These are phyloP conservation scores for Pachyseris speciosa DNA, from an alignment of 64 coral and sea anemone genomes.

Conservation along the genomic window DNA sequence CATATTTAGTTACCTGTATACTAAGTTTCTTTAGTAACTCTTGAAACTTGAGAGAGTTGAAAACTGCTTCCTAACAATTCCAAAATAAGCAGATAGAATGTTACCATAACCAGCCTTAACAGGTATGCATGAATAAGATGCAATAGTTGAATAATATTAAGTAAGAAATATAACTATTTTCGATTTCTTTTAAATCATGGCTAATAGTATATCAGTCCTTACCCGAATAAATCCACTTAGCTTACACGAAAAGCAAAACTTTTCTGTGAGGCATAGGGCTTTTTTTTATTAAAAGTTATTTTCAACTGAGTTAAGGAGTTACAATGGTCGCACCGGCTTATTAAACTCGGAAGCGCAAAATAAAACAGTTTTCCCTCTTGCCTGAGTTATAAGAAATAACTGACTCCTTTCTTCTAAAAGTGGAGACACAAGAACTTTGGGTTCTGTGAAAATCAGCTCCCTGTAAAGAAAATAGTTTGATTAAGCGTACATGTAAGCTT, in stretches of 20 bases:
- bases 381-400: slow-evolving; percentile 66
- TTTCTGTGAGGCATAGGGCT: too few relatives aligned
- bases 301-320: too few relatives aligned
- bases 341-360: not conserved
- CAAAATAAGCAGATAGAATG: not conserved
- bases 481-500: not conserved
- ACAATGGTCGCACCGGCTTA: too few relatives aligned
- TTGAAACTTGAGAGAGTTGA: slow-evolving; percentile 21
- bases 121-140: too few relatives aligned
- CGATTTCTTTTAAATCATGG: too few relatives aligned
- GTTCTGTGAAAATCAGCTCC: slow-evolving; percentile 88
- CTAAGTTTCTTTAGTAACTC: slow-evolving; percentile 54
- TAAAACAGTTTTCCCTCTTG: not conserved
- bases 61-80: slow-evolving; percentile 22
- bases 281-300: too few relatives aligned
- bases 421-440: slow-evolving; percentile 82
- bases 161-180: too few relatives aligned
- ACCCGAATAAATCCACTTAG: too few relatives aligned
- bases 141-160: too few relatives aligned
- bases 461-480: slow-evolving; percentile 17
- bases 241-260: too few relatives aligned
- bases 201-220: too few relatives aligned
- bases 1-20: slow-evolving; percentile 22
- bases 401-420: slow-evolving; percentile 51
- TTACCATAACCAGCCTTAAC: too few relatives aligned